These are phyloP conservation scores for Coptodon bakossiorum DNA, from an alignment of 2,113 vertebrate species.

Conservation along the genomic window DNA sequence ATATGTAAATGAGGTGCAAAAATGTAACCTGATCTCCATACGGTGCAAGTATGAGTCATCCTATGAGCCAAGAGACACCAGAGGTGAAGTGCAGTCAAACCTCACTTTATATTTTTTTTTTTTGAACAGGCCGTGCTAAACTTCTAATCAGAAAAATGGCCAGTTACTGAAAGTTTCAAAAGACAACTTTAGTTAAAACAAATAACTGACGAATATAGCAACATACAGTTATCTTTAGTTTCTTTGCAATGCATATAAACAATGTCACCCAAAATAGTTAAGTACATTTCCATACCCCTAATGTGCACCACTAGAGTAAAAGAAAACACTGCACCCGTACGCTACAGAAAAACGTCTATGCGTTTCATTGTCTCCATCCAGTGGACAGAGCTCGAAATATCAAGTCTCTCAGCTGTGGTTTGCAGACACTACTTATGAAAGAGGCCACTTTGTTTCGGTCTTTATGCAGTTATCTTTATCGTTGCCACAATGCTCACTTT, in stretches of 20 bases:
- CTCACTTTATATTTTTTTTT: not conserved
- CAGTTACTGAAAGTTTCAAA: not conserved
- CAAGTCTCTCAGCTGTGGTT: not conserved
- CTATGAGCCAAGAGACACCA: not conserved
- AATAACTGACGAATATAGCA: not conserved
- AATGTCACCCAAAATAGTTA: not conserved
- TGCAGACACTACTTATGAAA: not conserved
- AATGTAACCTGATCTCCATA: slow-evolving; percentile 10
- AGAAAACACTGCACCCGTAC: not conserved
- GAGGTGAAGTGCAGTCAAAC: not conserved
- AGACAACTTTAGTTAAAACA: not conserved
- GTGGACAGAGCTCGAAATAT: not conserved
- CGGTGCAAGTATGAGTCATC: slow-evolving; percentile 6
- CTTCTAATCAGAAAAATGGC: not conserved
- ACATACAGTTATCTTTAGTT: not conserved
- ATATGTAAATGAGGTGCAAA: slow-evolving; percentile 13
- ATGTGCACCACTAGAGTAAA: not conserved
- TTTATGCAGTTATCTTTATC: not conserved
- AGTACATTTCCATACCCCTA: not conserved
- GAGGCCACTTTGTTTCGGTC: not conserved
- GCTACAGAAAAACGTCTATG: not conserved
- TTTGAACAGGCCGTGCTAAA: not conserved
- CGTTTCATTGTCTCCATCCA: not conserved
- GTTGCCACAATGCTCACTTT: not conserved
- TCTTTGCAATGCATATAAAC: not conserved